Evolutionary conservation across 2,888 invertebrate species (phyloP).

Genomic region (Psylliodes chrysocephalus): DNA sequence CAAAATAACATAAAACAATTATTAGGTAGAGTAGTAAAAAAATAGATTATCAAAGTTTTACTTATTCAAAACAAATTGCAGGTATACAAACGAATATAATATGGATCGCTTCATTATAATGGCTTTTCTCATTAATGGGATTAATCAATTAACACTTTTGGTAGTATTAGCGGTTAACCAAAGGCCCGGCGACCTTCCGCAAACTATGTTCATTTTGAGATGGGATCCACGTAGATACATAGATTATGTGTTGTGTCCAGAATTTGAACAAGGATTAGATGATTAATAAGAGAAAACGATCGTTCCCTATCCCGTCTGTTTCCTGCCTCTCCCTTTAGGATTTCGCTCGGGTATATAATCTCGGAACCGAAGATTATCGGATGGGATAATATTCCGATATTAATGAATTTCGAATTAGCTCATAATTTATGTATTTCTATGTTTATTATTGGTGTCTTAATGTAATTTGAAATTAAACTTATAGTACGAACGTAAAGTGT

Average conservation of each 20-base stretch:
- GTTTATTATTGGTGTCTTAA: too few species aligned
- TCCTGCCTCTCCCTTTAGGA: neutral
- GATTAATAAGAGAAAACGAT: slow-evolving; percentile 19
- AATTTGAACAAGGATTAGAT: slow-evolving; percentile 16
- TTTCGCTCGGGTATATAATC: neutral
- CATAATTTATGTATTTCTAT: neutral
- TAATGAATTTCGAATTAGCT: neutral
- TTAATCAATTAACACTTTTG: slow-evolving; percentile 24
- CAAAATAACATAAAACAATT: too few species aligned
- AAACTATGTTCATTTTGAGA: slow-evolving; percentile 11
- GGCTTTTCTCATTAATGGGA: slow-evolving; percentile 19
- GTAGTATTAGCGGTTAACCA: slow-evolving; percentile 16
- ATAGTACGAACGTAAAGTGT: too few species aligned
- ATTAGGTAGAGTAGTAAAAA: too few species aligned
- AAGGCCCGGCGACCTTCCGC: slow-evolving; percentile 4
- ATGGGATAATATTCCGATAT: neutral
- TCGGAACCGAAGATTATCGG: slow-evolving; percentile 13
- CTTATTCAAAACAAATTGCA: too few species aligned
- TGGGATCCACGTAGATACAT: slow-evolving; percentile 17
- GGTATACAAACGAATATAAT: too few species aligned
- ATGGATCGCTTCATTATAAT: too few species aligned
- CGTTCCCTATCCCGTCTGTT: slow-evolving; percentile 1
- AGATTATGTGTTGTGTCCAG: slow-evolving; percentile 22
- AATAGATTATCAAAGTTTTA: too few species aligned
- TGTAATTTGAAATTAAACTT: too few species aligned